Conservation (phyloP, 2,888 invertebrate genomes). For the Stenodema calcarata region DNA sequence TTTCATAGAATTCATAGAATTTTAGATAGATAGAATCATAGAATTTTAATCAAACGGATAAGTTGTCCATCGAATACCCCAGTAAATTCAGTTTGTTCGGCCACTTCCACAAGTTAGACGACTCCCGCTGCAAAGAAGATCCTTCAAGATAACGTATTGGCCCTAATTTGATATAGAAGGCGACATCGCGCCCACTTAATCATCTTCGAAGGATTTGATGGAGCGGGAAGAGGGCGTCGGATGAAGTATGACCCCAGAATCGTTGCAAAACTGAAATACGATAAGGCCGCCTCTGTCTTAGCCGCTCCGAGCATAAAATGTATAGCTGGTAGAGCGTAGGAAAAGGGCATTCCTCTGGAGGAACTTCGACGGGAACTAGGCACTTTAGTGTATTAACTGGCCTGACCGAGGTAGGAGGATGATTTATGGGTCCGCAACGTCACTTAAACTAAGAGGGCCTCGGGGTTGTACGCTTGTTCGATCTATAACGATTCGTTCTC, state of each 20-base stretch:
- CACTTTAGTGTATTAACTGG: neutral
- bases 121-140: neutral
- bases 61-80: no score
- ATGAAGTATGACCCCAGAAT: neutral
- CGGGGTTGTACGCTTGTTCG: neutral
- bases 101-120: neutral
- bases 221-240: neutral
- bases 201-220: neutral
- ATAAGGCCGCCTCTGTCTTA: neutral
- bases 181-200: neutral
- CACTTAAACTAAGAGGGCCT: neutral
- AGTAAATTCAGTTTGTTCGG: no score
- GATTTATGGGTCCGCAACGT: neutral
- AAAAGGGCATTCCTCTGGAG: neutral
- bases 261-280: conserved; percentile 1
- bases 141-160: neutral
- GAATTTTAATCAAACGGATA: no score
- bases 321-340: neutral
- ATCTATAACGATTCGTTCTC: neutral
- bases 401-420: neutral
- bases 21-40: no score
- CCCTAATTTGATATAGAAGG: neutral
- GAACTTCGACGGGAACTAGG: neutral
- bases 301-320: neutral
- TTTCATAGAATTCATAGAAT: no score